Evolutionary conservation across 2,113 vertebrate species (phyloP).

Genomic region (Podiceps cristatus): DNA sequence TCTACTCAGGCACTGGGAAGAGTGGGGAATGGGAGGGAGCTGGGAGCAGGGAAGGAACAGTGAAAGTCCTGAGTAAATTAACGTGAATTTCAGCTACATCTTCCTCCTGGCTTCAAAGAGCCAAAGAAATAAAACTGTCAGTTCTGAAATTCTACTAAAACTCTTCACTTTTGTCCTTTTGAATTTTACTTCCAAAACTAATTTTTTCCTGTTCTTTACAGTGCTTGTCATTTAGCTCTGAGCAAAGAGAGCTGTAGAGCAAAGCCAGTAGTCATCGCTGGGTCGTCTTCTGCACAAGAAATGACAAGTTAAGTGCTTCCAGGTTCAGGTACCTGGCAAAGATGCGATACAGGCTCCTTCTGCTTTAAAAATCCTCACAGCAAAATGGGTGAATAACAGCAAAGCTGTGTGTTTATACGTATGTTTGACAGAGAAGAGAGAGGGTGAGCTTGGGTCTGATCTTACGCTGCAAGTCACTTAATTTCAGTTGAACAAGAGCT

Average conservation of each 20-base stretch:
- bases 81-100: background rate
- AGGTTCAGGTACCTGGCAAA: background rate
- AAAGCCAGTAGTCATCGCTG: background rate
- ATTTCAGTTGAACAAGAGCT: background rate
- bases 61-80: background rate
- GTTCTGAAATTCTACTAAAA: background rate
- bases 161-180: background rate
- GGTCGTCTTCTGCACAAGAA: background rate
- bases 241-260: background rate
- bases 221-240: background rate
- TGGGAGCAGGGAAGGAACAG: background rate
- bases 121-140: accelerated
- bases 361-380: background rate
- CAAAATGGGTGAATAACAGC: background rate
- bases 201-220: background rate
- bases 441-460: background rate
- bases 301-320: background rate
- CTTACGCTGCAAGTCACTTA: background rate
- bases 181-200: background rate
- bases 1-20: background rate
- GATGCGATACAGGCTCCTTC: background rate
- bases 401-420: background rate
- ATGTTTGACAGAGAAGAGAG: background rate
- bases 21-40: background rate
- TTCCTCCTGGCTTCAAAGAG: background rate